These are phyloP conservation scores for Corticium candelabrum DNA, from an alignment of 37 sponge, comb jelly and placozoan species.

Conservation along the genomic window DNA sequence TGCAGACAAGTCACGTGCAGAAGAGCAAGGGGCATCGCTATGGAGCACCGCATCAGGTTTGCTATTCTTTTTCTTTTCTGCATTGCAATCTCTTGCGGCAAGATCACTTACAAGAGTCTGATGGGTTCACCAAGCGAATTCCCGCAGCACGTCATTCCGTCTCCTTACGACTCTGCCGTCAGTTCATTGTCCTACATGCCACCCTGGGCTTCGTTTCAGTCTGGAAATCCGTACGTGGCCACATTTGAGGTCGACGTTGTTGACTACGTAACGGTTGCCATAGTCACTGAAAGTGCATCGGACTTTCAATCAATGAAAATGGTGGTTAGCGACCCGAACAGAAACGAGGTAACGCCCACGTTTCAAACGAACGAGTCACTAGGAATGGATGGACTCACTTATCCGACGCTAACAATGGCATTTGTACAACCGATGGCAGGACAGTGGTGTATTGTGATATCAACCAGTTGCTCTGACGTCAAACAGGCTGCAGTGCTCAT, in stretches of 20 bases:
- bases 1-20: too few relatives aligned
- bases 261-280: neutral
- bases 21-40: too few relatives aligned
- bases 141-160: neutral
- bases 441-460: neutral
- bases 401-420: neutral
- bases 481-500: too few relatives aligned
- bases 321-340: neutral
- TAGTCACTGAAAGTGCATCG: neutral
- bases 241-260: neutral
- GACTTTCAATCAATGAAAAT: neutral
- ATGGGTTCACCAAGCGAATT: constrained; percentile 24
- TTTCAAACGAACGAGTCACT: neutral
- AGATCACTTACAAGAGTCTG: too few relatives aligned
- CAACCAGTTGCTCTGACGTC: neutral
- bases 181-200: neutral
- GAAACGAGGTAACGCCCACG: neutral
- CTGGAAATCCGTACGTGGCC: neutral
- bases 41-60: too few relatives aligned
- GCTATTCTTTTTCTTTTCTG: too few relatives aligned
- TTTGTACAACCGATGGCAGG: neutral
- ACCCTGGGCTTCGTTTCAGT: neutral
- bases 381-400: neutral
- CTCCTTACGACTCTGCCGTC: constrained; percentile 12
- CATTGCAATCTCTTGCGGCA: too few relatives aligned